phyloP scores from a whole-genome alignment of 2,888 invertebrate species.

The Andrena marginata region DNA sequence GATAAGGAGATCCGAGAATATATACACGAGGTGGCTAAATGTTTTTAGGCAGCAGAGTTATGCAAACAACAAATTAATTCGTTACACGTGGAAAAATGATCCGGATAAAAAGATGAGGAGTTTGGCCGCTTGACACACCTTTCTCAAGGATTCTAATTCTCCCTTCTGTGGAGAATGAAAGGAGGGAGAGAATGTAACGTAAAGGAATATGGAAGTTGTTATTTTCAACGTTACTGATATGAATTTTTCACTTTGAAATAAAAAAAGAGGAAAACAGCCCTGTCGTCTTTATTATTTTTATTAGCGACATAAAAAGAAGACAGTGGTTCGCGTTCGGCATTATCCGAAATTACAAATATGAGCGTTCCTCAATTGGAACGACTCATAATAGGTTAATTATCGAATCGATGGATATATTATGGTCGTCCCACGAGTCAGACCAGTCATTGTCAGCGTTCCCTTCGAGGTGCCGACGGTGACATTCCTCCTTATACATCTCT shows the following conservation, averaged over 20 bases:
- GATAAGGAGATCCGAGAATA: neutral
- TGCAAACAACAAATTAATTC: slow-evolving; percentile 87
- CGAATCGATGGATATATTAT: slow-evolving; percentile 60
- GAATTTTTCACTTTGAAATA: no score
- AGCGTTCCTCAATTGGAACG: neutral
- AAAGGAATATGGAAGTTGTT: no score
- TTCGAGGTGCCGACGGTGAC: slow-evolving; percentile 66
- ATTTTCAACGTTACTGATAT: no score
- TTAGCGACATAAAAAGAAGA: neutral
- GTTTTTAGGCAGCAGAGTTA: slow-evolving; percentile 80
- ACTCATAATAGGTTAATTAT: slow-evolving; percentile 38
- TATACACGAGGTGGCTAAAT: neutral
- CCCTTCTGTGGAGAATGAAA: no score
- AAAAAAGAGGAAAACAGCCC: no score
- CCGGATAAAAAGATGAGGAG: slow-evolving; percentile 23
- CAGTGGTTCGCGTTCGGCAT: neutral
- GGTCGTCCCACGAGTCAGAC: slow-evolving; percentile 43
- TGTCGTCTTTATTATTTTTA: neutral
- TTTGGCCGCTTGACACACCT: slow-evolving; percentile 19
- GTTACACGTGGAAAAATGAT: slow-evolving; percentile 83
- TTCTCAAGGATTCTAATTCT: neutral
- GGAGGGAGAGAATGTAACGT: no score
- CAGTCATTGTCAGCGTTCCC: slow-evolving; percentile 20
- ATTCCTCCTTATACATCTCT: slow-evolving; percentile 86
- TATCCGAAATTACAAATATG: no score